Base-by-base conservation (phyloP, 1,140 invertebrate genomes). In the Eurosta solidaginis region DNA sequence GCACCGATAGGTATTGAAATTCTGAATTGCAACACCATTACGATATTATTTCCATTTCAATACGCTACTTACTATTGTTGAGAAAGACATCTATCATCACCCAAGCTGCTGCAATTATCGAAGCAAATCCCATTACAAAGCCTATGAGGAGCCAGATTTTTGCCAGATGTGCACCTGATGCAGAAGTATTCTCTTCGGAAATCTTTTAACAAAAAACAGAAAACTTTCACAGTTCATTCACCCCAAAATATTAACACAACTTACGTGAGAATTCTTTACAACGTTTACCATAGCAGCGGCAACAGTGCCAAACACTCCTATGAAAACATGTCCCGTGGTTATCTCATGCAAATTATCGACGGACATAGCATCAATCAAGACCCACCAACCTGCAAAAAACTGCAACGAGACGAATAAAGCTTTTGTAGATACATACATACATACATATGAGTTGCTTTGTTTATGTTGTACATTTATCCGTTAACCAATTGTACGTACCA, bases 331-430 rank as follows among this genome's bases (percentile, higher is more conserved):
- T 17, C 95, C 93, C 33, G 94, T 91, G 77, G 89, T 88, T 4
- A 94, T 93, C 42, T 90, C 85, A 47, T 87, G 85, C 22, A 81
- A 75, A 0, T 83, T 84, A 87, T 96, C 94, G 5, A 92, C 91
- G 7, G 94, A 92, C 78, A 96, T 93, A 27, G 96, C 96, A 90
- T 99, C 97, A 84, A 99, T 98, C 73, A 98, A 94, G 74, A 98
- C 93, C 98, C 98, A 99, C 97, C 98, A 99, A 44, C 97, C 98
- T 79, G 92, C 90, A 82, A 96, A 98, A 89, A 99, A 99, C 97
- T 86, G 52, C 1, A 25, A 80, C 25, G 29, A 22, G n/a, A n/a
- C n/a, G n/a, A n/a, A n/a, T n/a, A n/a, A n/a, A n/a, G n/a, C n/a
- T n/a, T n/a, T n/a, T n/a, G n/a, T n/a, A n/a, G n/a, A 25, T 75